phyloP scores from a whole-genome alignment of 2,113 vertebrate genomes.

The Meleagris gallopavo region DNA sequence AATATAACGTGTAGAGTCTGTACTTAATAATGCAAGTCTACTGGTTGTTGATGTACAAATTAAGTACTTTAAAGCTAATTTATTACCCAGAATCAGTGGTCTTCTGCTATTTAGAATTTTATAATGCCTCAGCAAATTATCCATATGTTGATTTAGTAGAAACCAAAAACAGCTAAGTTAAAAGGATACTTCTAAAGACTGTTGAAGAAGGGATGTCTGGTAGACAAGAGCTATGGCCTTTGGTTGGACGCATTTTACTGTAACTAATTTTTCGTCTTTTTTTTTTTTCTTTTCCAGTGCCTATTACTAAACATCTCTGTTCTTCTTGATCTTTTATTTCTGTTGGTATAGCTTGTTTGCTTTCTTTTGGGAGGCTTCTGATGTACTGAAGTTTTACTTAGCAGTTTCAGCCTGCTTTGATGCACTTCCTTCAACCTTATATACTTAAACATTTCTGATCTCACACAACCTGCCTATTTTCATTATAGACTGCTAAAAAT shows the following conservation, averaged over 20 bases:
- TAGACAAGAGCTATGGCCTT: neutral
- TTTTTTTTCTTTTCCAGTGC: neutral
- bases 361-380: slow-evolving; percentile 1
- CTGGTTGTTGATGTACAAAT: neutral
- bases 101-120: neutral
- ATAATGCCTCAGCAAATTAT: neutral
- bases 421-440: neutral
- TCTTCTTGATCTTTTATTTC: neutral
- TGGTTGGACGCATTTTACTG: neutral
- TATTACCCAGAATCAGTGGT: neutral
- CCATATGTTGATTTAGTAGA: neutral
- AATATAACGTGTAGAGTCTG: neutral
- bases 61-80: neutral
- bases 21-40: neutral
- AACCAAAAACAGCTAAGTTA: neutral
- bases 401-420: neutral
- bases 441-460: neutral
- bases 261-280: neutral
- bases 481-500: neutral
- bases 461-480: neutral
- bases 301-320: neutral
- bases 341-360: neutral
- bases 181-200: neutral
- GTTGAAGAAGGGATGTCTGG: neutral
- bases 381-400: neutral